Evolutionary conservation across 2,113 vertebrate genomes (phyloP), one percentile per base, ranked within the genome.

Genomic region (Leucopsar rothschildi): DNA sequence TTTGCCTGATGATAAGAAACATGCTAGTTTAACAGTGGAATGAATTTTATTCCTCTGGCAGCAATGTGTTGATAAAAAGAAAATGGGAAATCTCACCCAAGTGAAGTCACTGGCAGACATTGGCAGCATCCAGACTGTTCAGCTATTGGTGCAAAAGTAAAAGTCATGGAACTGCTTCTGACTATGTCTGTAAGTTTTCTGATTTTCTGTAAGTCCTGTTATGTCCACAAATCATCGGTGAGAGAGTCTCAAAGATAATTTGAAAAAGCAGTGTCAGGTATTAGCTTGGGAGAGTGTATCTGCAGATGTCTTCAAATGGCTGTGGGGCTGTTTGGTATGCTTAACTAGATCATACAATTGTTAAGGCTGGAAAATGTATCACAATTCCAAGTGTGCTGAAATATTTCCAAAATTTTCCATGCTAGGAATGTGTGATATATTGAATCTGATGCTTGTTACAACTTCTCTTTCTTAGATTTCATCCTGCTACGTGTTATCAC

Each of bases 301-400:
- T 85, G 24, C n/a, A 75, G 37, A n/a, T 94, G 28, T 28, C 14
- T 50, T 87, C 5, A 29, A 50, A 44, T 29, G 40, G 15, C 49
- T 57, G 8, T n/a, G 31, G 19, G 28, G 24, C 9, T 35, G 17
- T 70, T 69, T 73, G 8, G 3, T 66, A 4, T 64, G n/a, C 42
- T 25, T 55, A 33, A 7, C 24, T 69, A 40, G 12, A 28, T 63
- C 29, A n/a, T 45, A 52, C 15, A 52, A 9, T 66, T 0, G 0
- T 42, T 47, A 49, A 69, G 47, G 18, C 33, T 69, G 40, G 63
- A 49, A 76, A 69, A 69, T 20, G n/a, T 37, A 14, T 8, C 66
- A 52, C 29, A 21, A 27, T 37, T 80, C 19, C 14, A 68, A 47
- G 11, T 9, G 7, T 68, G 29, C 35, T 79, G 53, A 88, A 87